A percentile compares a stretch with the other conserved stretches of the same genome.
Conservation (phyloP, 2,113 vertebrate species). For the cat (Felis catus) region DNA sequence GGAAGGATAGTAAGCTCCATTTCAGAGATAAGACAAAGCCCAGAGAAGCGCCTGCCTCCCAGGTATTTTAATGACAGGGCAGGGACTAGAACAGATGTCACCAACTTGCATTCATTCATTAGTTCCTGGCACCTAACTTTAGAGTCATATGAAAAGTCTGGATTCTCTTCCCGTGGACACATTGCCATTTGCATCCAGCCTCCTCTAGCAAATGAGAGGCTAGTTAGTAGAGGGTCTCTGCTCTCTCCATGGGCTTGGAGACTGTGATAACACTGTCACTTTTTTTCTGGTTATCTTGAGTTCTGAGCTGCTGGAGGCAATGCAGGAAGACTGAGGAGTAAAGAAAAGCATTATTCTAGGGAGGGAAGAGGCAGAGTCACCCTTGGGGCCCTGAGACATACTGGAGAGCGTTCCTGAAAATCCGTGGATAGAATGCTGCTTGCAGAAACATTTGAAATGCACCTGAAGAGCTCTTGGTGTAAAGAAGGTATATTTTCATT, state of each 20-base stretch:
- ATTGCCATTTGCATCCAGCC: background rate
- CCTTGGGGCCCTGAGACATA: background rate
- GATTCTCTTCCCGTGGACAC: background rate
- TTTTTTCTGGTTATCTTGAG: background rate
- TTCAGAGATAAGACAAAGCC: background rate
- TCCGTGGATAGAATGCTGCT: background rate
- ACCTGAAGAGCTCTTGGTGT: background rate
- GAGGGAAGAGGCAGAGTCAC: background rate
- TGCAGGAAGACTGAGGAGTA: background rate
- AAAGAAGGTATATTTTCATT: background rate
- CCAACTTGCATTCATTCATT: background rate
- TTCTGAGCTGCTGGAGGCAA: background rate
- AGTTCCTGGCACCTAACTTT: background rate
- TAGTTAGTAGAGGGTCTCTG: too few relatives aligned
- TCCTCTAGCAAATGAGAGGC: background rate
- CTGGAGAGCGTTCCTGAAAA: background rate
- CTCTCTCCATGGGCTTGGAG: background rate
- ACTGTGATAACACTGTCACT: background rate
- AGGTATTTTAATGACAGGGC: background rate
- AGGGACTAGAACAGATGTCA: background rate
- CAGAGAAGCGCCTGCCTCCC: background rate
- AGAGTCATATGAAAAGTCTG: background rate
- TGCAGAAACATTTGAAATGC: background rate
- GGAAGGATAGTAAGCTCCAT: background rate
- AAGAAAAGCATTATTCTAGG: background rate